Evolutionary conservation across 1,140 invertebrate species (phyloP).

Genomic region (Plodia interpunctella): DNA sequence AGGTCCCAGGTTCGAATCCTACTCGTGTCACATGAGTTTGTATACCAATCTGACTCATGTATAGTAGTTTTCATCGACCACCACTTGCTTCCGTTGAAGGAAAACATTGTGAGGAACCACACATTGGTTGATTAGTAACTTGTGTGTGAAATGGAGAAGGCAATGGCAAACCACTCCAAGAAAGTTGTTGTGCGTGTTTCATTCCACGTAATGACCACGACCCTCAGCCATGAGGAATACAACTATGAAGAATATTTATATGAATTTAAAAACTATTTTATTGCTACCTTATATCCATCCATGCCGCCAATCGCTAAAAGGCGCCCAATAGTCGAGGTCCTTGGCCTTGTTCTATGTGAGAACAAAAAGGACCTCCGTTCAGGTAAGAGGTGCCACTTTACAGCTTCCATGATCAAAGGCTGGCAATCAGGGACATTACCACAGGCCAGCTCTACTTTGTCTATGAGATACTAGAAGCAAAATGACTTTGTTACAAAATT

Average conservation of each 20-base stretch:
- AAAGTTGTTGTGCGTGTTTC: too few relatives aligned
- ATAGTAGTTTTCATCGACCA: conserved; percentile 2
- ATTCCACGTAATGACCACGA: too few relatives aligned
- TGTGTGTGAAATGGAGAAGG: too few relatives aligned
- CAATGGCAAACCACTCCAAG: too few relatives aligned
- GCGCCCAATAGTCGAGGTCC: conserved; percentile 93
- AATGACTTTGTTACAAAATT: too few relatives aligned
- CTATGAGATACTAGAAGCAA: conserved; percentile 87
- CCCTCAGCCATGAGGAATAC: too few relatives aligned
- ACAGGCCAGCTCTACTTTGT: conserved; percentile 85
- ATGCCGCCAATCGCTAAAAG: conserved; percentile 94
- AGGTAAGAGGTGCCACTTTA: conserved; percentile 94
- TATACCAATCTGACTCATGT: too few relatives aligned
- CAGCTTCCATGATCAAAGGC: conserved; percentile 93
- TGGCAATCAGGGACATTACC: conserved; percentile 84
- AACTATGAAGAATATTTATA: background rate
- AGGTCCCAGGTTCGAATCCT: too few relatives aligned
- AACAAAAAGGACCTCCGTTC: conserved; percentile 88
- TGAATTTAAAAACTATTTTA: background rate
- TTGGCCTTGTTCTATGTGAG: conserved; percentile 86
- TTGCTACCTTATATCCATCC: conserved; percentile 90
- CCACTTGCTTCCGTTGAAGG: too few relatives aligned
- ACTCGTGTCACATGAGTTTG: too few relatives aligned
- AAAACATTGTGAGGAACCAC: too few relatives aligned
- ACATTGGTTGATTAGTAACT: too few relatives aligned